phyloP scores from a whole-genome alignment of 2,797 vertebrate genomes.

The Clarias fuscus region DNA sequence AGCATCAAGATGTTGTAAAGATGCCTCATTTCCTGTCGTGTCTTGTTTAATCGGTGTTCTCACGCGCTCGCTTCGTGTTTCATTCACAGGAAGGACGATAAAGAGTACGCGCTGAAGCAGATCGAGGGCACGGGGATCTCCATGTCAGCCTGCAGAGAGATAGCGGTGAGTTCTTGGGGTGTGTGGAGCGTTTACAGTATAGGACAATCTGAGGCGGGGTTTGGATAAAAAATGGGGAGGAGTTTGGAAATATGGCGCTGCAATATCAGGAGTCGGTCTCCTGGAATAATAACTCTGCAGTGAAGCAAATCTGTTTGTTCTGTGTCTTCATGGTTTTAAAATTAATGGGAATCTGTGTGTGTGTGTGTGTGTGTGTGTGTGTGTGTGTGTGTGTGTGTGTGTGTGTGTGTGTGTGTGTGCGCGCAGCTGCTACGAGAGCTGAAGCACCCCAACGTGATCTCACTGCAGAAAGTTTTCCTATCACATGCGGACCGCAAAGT shows the following conservation, averaged over 20 bases:
- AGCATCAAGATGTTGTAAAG: neutral
- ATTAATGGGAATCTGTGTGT: slow-evolving; percentile 2
- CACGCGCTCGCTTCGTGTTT: slow-evolving; percentile 46
- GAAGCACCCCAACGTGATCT: slow-evolving; percentile 99
- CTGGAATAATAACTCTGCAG: neutral
- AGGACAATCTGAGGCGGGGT: neutral
- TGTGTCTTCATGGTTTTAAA: slow-evolving; percentile 1
- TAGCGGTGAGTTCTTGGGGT: slow-evolving; percentile 87
- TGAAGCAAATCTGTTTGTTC: neutral
- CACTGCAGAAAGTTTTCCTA: slow-evolving; percentile 98
- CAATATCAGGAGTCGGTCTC: neutral
- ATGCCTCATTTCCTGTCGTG: neutral
- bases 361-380: slow-evolving; percentile 24
- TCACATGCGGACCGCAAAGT: slow-evolving; percentile 99
- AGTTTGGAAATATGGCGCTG: neutral
- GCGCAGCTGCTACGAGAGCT: slow-evolving; percentile 93
- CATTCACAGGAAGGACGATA: slow-evolving; percentile 95
- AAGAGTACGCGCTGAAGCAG: slow-evolving; percentile 99
- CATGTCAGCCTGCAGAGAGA: slow-evolving; percentile 99
- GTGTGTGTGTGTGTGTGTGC: slow-evolving; percentile 12
- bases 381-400: slow-evolving; percentile 17
- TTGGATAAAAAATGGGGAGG: neutral
- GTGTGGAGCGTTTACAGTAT: neutral
- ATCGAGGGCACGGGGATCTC: slow-evolving; percentile 99
- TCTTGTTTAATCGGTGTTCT: neutral